A percentile compares a stretch with the other conserved stretches of the same genome.
Conservation (phyloP, 1,140 invertebrate species). For the Agrypnia vestita region DNA sequence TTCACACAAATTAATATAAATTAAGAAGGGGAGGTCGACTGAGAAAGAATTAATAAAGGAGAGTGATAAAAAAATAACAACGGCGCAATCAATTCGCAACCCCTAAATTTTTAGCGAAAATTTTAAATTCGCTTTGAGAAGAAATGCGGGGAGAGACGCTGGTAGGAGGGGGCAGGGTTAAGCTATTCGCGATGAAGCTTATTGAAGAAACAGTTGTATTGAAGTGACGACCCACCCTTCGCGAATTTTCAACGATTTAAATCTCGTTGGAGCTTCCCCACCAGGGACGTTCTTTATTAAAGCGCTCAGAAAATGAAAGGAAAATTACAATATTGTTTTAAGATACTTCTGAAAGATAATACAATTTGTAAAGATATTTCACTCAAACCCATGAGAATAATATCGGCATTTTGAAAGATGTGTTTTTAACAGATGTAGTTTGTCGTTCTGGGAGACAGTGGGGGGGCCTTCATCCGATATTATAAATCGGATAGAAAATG, state of each 20-base stretch:
- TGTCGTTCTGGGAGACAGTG: too few species aligned
- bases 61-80: conserved; percentile 56
- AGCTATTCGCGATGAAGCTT: conserved; percentile 31
- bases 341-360: neutral
- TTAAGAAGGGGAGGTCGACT: conserved; percentile 50
- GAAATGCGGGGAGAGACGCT: neutral
- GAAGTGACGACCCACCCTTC: conserved; percentile 16
- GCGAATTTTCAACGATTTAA: conserved; percentile 26
- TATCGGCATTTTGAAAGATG: too few species aligned
- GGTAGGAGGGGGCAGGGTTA: neutral
- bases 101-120: conserved; percentile 44
- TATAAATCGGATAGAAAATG: too few species aligned
- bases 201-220: conserved; percentile 28
- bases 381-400: too few species aligned
- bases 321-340: neutral
- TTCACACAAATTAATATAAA: conserved; percentile 58
- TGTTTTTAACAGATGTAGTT: too few species aligned
- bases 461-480: too few species aligned
- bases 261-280: conserved; percentile 12
- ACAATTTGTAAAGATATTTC: neutral
- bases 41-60: conserved; percentile 55
- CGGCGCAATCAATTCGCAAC: conserved; percentile 30
- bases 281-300: conserved; percentile 18
- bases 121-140: conserved; percentile 56
- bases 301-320: neutral